Conservation (phyloP, 2,888 invertebrate species). For the Anticlea derivata region DNA sequence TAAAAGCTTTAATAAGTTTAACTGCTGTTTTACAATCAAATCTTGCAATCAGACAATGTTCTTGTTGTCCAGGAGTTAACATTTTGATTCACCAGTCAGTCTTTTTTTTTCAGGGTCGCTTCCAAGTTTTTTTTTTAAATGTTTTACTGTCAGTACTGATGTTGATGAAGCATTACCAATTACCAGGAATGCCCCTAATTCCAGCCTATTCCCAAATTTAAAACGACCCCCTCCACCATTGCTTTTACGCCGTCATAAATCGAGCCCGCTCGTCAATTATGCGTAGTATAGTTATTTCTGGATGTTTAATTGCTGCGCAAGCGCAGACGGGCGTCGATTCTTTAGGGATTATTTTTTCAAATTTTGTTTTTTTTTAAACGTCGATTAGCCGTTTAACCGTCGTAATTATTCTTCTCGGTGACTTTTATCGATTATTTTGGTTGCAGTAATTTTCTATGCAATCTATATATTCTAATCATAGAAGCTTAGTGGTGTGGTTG, state of each 20-base stretch:
- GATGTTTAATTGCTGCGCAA: constrained; percentile 73
- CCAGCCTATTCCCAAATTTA: constrained; percentile 22
- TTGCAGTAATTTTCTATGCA: constrained; percentile 23
- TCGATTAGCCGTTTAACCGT: constrained; percentile 40
- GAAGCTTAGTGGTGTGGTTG: too few species aligned
- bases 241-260: constrained; percentile 62
- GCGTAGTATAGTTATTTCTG: constrained; percentile 66
- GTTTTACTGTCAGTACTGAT: not conserved
- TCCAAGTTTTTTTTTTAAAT: too few species aligned
- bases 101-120: not conserved
- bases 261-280: constrained; percentile 68
- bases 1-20: too few species aligned
- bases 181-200: constrained; percentile 1
- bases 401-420: constrained; percentile 33
- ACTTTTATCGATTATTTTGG: constrained; percentile 35
- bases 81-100: too few species aligned
- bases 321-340: constrained; percentile 49
- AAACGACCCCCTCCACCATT: constrained; percentile 26
- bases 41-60: too few species aligned
- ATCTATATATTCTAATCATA: constrained; percentile 21
- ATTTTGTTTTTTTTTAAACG: constrained; percentile 38
- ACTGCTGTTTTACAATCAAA: too few species aligned
- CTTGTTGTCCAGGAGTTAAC: too few species aligned
- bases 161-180: constrained; percentile 6
- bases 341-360: constrained; percentile 47